Evolutionary conservation across 92 coral and sea anemone genomes (phyloP).

Genomic region (Isaurus tuberculatus): DNA sequence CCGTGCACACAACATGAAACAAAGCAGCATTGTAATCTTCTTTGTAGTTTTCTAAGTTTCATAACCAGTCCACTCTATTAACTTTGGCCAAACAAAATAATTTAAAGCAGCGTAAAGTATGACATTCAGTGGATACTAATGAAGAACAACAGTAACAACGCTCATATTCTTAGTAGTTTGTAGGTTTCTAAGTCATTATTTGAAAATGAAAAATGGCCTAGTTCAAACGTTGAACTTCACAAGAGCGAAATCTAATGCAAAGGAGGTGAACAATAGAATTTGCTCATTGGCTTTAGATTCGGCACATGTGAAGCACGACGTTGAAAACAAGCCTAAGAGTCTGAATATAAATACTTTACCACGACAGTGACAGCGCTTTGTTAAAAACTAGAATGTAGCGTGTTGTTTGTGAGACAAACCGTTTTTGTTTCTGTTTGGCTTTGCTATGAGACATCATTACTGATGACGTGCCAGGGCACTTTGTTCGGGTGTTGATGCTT

Average conservation of each 20-base stretch:
- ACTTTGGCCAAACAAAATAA: background rate
- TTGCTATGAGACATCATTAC: background rate
- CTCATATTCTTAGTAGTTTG: background rate
- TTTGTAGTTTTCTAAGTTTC: too few relatives aligned
- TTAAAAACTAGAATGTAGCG: background rate
- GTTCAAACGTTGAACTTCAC: background rate
- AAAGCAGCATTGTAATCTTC: too few relatives aligned
- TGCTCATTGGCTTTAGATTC: background rate
- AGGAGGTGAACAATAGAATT: background rate
- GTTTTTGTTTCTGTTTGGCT: background rate
- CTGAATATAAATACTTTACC: background rate
- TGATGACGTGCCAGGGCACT: slow-evolving; percentile 9
- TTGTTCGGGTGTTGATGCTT: background rate
- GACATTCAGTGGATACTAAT: background rate
- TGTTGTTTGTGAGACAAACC: background rate
- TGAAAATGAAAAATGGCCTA: background rate
- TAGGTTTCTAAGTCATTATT: background rate
- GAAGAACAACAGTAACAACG: background rate
- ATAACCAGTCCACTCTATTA: too few relatives aligned
- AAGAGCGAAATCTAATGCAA: background rate
- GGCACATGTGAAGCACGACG: background rate
- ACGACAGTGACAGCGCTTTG: background rate
- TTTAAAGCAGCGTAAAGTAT: background rate
- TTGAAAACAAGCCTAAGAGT: background rate
- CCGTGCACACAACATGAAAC: too few relatives aligned